phyloP scores from a whole-genome alignment of 2,888 invertebrate genomes.

The Corbicula japonica region DNA sequence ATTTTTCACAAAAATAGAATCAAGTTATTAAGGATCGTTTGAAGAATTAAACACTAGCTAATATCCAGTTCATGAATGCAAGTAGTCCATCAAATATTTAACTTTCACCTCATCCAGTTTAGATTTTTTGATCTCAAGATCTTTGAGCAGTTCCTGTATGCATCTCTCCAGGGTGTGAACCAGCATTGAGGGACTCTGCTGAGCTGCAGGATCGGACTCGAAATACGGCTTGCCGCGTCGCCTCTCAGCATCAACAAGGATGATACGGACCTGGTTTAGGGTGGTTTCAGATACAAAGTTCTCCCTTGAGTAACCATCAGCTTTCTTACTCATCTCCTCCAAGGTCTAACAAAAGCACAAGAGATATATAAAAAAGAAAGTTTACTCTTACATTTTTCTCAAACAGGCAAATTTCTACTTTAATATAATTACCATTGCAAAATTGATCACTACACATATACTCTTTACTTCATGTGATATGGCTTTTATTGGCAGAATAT shows the following conservation, averaged over 20 bases:
- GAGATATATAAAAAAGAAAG: no score
- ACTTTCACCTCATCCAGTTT: slow-evolving; percentile 75
- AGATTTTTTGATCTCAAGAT: slow-evolving; percentile 68
- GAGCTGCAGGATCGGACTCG: slow-evolving; percentile 77
- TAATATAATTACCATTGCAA: no score
- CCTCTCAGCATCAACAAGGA: slow-evolving; percentile 78
- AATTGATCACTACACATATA: no score
- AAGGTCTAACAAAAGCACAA: slow-evolving; percentile 72
- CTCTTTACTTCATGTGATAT: no score
- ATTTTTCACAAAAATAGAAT: no score
- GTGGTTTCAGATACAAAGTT: slow-evolving; percentile 76
- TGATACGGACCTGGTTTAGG: slow-evolving; percentile 76
- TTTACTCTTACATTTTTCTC: no score
- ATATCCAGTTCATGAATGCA: no score
- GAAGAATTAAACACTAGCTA: no score
- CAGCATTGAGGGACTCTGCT: slow-evolving; percentile 79
- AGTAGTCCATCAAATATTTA: background rate
- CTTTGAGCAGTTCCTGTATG: slow-evolving; percentile 78
- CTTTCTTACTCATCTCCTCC: slow-evolving; percentile 70
- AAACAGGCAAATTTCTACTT: no score
- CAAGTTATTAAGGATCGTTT: no score
- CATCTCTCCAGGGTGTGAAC: slow-evolving; percentile 82
- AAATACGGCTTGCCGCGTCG: slow-evolving; percentile 78
- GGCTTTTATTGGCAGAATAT: no score
- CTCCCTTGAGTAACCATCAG: slow-evolving; percentile 72